These are phyloP conservation scores for Phyllotis vaccarum DNA, from an alignment of 2,797 vertebrate genomes.

Conservation along the genomic window DNA sequence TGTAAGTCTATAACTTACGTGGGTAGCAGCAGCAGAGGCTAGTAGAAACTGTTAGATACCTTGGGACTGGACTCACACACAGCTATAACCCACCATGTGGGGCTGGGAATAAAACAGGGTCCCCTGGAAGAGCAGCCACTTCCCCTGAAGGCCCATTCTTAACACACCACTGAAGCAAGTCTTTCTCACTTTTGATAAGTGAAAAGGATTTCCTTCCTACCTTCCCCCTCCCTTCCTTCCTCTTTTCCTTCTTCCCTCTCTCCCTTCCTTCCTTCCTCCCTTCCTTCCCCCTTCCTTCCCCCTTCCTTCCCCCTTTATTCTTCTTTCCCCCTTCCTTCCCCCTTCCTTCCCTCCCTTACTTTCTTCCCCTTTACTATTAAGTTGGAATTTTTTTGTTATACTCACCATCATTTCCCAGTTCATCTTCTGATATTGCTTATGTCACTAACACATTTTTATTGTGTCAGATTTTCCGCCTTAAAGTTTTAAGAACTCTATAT, in stretches of 20 bases:
- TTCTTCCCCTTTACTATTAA: slow-evolving; percentile 18
- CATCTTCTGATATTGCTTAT: slow-evolving; percentile 35
- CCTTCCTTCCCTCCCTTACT: not conserved
- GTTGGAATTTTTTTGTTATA: slow-evolving; percentile 1
- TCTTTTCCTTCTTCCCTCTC: accelerated
- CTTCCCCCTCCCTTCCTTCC: too few relatives aligned
- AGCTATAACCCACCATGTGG: not conserved
- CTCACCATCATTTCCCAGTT: slow-evolving; percentile 48
- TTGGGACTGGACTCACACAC: not conserved
- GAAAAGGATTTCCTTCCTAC: not conserved
- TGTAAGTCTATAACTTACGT: not conserved
- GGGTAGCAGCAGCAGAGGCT: not conserved
- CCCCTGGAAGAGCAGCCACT: not conserved
- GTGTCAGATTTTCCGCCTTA: not conserved
- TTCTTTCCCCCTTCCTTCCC: not conserved
- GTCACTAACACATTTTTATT: slow-evolving; percentile 11
- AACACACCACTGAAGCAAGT: slow-evolving; percentile 4
- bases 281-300: too few relatives aligned
- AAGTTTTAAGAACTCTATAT: slow-evolving; percentile 35
- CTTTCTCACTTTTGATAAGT: not conserved
- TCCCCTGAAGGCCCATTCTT: not conserved
- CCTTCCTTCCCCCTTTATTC: too few relatives aligned
- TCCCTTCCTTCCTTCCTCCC: not conserved
- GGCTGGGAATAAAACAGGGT: not conserved
- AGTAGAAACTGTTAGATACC: not conserved